Base-by-base conservation (phyloP, 2,888 invertebrate genomes). In the Andrena haemorrhoa region DNA sequence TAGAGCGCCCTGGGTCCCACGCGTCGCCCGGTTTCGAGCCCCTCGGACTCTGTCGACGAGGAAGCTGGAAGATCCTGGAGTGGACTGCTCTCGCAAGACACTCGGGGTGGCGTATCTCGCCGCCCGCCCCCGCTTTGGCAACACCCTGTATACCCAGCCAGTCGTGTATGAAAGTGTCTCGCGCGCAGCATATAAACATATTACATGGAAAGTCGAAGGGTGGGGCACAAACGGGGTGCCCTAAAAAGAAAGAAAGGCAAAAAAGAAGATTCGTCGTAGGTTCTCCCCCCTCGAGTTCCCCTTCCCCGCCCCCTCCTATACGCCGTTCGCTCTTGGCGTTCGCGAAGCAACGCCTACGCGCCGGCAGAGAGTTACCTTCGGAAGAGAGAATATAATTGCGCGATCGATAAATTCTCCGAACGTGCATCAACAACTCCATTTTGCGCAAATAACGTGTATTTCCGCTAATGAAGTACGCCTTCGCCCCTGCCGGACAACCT, bases 161-260 rank as follows among this genome's bases (percentile, higher is more conserved):
- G 84, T 83, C 85, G 86, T 88, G 88, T 90, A 88, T 86, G 69
- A 91, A 88, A 81, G 86, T 86, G 81, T 86, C 84, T 74, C 78
- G 75, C 79, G 76, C 69, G 79, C 85, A 82, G 87, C 89, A 89
- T 89, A 92, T 91, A 90, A 90, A 91, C 90, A 89, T 90, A 90
- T 91, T 90, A 89, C 89, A 89, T 85, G 83, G 84, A 79, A 81
- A 81, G 79, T 35, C 60, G 80, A 64, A 53, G 68, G 69, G 78
- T 72, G 65, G 85, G 80, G 69, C 82, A 83, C 88, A 86, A 86
- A 89, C 84, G 87, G 90, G 88, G 89, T 90, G 90, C 89, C 84
- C 83, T 84, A 74, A 79, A 88, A 89, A 90, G 89, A 91, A 89
- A 89, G 47, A 41, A 71, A 58, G 47, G 23, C 23, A 29, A 23